Percentiles rank a stretch among this genome's conserved stretches.
Conservation (phyloP, 2,888 invertebrate species). For the Ischnura elegans region DNA sequence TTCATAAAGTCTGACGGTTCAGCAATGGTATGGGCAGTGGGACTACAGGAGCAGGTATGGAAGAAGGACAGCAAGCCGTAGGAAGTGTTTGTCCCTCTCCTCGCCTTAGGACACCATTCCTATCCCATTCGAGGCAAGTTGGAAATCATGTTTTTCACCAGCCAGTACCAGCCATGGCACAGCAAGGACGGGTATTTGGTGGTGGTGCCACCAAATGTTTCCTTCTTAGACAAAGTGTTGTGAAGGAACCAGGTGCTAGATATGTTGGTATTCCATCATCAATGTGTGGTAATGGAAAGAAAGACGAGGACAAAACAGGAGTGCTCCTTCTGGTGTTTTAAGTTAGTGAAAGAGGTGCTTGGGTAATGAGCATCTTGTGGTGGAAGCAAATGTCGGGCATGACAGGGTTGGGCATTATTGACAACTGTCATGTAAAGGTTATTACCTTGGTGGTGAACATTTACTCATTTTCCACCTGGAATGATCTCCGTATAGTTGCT, state of each 20-base stretch:
- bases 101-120: conserved; percentile 34
- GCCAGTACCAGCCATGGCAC: conserved; percentile 13
- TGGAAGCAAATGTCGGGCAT: conserved; percentile 31
- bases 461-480: background rate
- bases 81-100: conserved; percentile 14
- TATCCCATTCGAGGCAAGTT: conserved; percentile 7
- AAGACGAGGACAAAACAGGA: conserved; percentile 20
- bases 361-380: background rate
- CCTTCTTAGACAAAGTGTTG: conserved; percentile 7
- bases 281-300: background rate
- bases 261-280: background rate
- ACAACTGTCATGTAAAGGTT: conserved; percentile 9
- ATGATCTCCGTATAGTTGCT: conserved; percentile 37
- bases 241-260: conserved; percentile 15
- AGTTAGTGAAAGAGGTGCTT: conserved; percentile 35
- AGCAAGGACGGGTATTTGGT: conserved; percentile 34
- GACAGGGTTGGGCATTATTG: conserved; percentile 26
- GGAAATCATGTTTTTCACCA: background rate
- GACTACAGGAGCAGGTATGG: background rate
- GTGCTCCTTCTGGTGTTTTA: conserved; percentile 47
- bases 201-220: conserved; percentile 47
- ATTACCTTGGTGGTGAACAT: conserved; percentile 23
- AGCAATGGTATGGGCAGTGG: conserved; percentile 18
- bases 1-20: conserved; percentile 84
- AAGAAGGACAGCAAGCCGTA: background rate